Evolutionary conservation across 1,140 invertebrate genomes (phyloP).

Genomic region (Tetranychus cinnabarinus): DNA sequence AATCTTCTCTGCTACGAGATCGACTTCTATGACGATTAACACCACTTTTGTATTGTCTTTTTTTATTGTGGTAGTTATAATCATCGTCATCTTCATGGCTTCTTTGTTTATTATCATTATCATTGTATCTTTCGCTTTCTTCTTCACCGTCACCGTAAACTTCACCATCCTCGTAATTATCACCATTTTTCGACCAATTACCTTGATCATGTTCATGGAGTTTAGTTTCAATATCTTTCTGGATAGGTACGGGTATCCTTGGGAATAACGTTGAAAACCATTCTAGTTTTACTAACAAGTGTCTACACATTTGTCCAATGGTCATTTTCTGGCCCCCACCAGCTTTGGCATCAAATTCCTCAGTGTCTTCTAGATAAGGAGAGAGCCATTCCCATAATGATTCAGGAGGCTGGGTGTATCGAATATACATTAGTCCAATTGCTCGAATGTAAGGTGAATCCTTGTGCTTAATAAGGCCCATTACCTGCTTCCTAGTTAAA

Average conservation of each 20-base stretch:
- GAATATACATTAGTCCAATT: conserved; percentile 80
- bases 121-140: too few species aligned
- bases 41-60: too few species aligned
- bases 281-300: conserved; percentile 83
- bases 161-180: too few species aligned
- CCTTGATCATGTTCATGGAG: conserved; percentile 25
- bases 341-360: conserved; percentile 89
- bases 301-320: conserved; percentile 75
- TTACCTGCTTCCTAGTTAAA: conserved; percentile 87
- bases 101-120: too few species aligned
- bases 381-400: conserved; percentile 93
- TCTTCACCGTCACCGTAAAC: too few species aligned
- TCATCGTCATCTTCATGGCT: too few species aligned
- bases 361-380: conserved; percentile 80
- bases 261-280: conserved; percentile 97
- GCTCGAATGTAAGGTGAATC: conserved; percentile 94
- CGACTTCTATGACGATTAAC: too few species aligned
- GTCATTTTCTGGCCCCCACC: conserved; percentile 82
- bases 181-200: too few species aligned
- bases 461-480: conserved; percentile 73
- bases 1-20: too few species aligned
- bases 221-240: conserved; percentile 49
- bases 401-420: conserved; percentile 84
- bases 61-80: too few species aligned
- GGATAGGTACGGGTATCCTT: conserved; percentile 94